Base-by-base conservation (phyloP, 2,113 vertebrate genomes). In the Oceanodroma tethys region DNA sequence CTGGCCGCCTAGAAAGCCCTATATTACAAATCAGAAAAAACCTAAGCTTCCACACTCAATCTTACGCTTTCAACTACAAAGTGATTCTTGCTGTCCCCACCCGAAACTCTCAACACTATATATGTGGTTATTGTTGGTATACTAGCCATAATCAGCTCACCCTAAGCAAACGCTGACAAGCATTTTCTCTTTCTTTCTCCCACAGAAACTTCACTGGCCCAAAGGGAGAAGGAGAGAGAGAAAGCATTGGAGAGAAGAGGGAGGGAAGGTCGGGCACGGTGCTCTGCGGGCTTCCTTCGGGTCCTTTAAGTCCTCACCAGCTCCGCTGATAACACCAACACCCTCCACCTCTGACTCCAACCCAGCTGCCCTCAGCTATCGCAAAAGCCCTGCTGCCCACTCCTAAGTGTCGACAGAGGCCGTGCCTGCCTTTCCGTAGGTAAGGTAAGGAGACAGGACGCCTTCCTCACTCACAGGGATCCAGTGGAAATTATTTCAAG, bases 31-130 rank as follows among this genome's bases (percentile, higher is more conserved):
- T 16, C 4, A 32, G 20, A 34, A 78, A n/a, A 82, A 88, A 10
- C 2, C 2, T 65, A 13, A 34, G 12, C 7, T 58, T 74, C 32
- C n/a, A n/a, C 14, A 43, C 29, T 40, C 43, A 70, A 42, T 16
- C 43, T 18, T n/a, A 66, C 0, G 0, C 21, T 53, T 75, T 59
- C 38, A 75, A 16, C 8, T 70, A 21, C 23, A 3, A n/a, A 56
- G 26, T 1, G 17, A 55, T 52, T 59, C 62, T 45, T 45, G 38
- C 32, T 4, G 11, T 45, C 71, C 47, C 22, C 70, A 62, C 34
- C n/a, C 79, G 45, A 38, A 76, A 26, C 12, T 20, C 50, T 27
- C 45, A 75, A 26, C 21, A 6, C 38, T 34, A n/a, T 1, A 10
- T 43, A 52, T 2, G 0, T 36, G 48, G 38, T 50, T 86, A 43